phyloP scores from a whole-genome alignment of 2,797 vertebrate genomes.

The Geotria australis region DNA sequence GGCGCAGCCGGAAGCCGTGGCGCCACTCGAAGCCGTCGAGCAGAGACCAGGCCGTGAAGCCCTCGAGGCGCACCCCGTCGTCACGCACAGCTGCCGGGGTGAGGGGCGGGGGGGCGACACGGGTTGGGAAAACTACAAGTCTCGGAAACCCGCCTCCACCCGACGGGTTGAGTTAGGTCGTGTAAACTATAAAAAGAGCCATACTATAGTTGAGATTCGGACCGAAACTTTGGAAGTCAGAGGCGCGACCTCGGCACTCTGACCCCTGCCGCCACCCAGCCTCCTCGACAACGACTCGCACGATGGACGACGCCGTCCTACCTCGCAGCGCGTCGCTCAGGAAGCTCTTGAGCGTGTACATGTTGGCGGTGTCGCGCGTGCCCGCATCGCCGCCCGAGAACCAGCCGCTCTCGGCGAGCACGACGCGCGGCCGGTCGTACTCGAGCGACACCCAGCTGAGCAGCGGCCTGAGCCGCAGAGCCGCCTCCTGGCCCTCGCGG shows the following conservation, averaged over 20 bases:
- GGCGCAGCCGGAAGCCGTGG: slow-evolving; percentile 25
- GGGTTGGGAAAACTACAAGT: too few species aligned
- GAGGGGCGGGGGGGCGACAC: background rate
- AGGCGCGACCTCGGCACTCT: too few species aligned
- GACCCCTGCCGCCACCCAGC: too few species aligned
- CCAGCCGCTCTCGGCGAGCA: slow-evolving; percentile 72
- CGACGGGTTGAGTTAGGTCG: too few species aligned
- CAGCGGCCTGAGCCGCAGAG: slow-evolving; percentile 31
- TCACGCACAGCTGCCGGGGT: slow-evolving; percentile 24
- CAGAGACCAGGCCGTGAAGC: slow-evolving; percentile 66
- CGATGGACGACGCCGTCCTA: slow-evolving; percentile 7
- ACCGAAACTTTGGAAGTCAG: too few species aligned
- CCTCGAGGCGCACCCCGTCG: slow-evolving; percentile 41
- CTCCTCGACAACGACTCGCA: too few species aligned
- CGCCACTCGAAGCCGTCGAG: slow-evolving; percentile 88
- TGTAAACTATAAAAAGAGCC: too few species aligned
- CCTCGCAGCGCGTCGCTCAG: slow-evolving; percentile 66
- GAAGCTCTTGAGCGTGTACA: slow-evolving; percentile 70
- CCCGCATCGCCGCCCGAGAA: slow-evolving; percentile 39
- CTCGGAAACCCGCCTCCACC: too few species aligned
- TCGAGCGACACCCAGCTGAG: slow-evolving; percentile 59
- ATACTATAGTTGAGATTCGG: too few species aligned
- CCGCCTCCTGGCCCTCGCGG: slow-evolving; percentile 28
- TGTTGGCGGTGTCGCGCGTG: slow-evolving; percentile 48
- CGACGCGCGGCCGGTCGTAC: slow-evolving; percentile 30